These are phyloP conservation scores for Rhizoglyphus robini DNA, from an alignment of 1,140 invertebrate species.

Conservation along the genomic window DNA sequence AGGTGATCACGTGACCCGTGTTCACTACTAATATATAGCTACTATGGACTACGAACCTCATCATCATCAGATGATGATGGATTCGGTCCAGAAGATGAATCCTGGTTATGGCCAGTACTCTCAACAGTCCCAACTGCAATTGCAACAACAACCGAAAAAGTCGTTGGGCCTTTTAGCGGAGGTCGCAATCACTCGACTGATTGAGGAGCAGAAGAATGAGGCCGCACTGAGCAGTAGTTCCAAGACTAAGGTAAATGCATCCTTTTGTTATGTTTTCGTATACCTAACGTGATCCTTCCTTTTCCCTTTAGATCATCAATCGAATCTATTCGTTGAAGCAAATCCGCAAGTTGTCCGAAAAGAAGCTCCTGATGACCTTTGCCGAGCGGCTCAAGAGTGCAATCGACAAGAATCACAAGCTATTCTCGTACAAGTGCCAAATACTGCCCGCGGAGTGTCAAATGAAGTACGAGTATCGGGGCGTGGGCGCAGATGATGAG, in stretches of 20 bases:
- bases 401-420: background rate
- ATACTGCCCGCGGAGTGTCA: constrained; percentile 4
- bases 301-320: background rate
- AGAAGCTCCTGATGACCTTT: constrained; percentile 43
- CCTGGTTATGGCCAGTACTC: too few relatives aligned
- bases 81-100: too few relatives aligned
- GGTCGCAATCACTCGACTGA: background rate
- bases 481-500: background rate
- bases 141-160: too few relatives aligned
- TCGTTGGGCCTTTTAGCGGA: background rate
- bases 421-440: background rate
- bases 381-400: constrained; percentile 30
- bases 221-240: background rate
- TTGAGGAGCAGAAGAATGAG: constrained; percentile 1
- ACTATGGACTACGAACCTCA: too few relatives aligned
- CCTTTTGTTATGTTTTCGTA: background rate
- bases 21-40: too few relatives aligned
- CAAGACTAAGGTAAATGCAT: background rate
- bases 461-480: background rate
- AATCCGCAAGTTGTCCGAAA: constrained; percentile 39
- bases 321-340: constrained; percentile 33
- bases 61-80: too few relatives aligned
- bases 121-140: too few relatives aligned
- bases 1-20: too few relatives aligned
- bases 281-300: background rate